These are phyloP conservation scores for Ctenoplectra terminalis DNA, from an alignment of 1,140 invertebrate genomes.

Conservation along the genomic window DNA sequence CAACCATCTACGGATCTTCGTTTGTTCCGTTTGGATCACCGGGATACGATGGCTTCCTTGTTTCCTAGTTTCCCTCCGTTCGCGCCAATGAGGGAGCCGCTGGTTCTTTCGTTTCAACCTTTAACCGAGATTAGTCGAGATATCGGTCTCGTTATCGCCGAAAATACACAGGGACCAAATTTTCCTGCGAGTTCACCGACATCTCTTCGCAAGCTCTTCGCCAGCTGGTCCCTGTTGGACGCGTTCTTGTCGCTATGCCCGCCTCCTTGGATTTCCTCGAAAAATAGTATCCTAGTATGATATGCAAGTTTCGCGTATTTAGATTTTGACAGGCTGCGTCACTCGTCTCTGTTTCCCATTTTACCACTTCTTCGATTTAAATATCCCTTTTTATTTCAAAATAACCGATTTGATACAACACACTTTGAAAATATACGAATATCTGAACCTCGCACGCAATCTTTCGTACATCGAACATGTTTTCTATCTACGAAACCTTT, in stretches of 20 bases:
- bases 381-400: constrained; percentile 76
- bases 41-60: not conserved
- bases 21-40: not conserved
- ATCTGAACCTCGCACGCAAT: not conserved
- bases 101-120: constrained; percentile 31
- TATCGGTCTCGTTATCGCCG: constrained; percentile 65
- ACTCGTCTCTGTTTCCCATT: no score
- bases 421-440: constrained; percentile 60
- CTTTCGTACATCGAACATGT: not conserved
- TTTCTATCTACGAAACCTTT: not conserved
- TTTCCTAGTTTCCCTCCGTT: not conserved
- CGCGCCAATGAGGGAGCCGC: constrained; percentile 40
- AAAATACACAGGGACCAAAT: constrained; percentile 67
- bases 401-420: constrained; percentile 71
- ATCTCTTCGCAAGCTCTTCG: constrained; percentile 18
- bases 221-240: not conserved
- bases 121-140: constrained; percentile 65
- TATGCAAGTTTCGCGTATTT: no score
- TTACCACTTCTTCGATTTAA: constrained; percentile 34
- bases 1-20: not conserved
- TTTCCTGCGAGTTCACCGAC: constrained; percentile 62
- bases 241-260: not conserved
- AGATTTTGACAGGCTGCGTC: no score
- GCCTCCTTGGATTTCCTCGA: no score
- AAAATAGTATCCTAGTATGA: no score